Evolutionary conservation across 2,797 vertebrate species (phyloP), one percentile per base, ranked within the genome.

Genomic region (Gastrophryne carolinensis): DNA sequence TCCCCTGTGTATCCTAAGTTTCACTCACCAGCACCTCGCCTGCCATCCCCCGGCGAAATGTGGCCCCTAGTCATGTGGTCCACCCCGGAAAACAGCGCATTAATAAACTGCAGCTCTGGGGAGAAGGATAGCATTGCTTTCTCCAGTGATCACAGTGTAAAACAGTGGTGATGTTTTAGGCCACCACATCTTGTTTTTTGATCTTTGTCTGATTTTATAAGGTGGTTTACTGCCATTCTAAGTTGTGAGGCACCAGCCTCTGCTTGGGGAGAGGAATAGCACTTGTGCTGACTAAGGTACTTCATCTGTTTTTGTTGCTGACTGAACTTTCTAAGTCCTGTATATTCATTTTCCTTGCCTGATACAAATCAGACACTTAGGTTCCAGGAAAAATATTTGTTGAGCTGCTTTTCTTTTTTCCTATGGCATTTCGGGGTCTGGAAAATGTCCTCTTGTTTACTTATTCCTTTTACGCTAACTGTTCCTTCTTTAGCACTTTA

Each of bases 311-410:
- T 61, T 50, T 74, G 52, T 75, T 75, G 73, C 54, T 67, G 54
- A 67, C 64, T 69, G 73, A 68, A 69, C 73, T 62, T 44, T 75
- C 73, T 8, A 35, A 75, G 47, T 6, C 73, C 53, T 68, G 32
- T 69, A 54, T 41, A 52, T 62, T 62, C 44, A 32, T 69, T 68
- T 44, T 69, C 35, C 60, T 49, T 58, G 58, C 56, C 57, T 53
- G 56, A 62, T 75, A 65, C 57, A 54, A 68, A 75, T 53, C 66
- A 63, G 11, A 35, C 3, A 35, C 26, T 26, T 27, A 5, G 3
- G 35, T 63, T 77, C 74, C 74, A 70, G 66, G 24, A 75, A 75
- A 66, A 75, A 75, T 75, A 75, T 68, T 75, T 68, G 41, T 53
- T 53, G 12, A 53, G 10, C 63, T 5, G 29, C 52, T 68, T 26